Base-by-base conservation (phyloP, 2,113 vertebrate genomes). In the Pedetes capensis region DNA sequence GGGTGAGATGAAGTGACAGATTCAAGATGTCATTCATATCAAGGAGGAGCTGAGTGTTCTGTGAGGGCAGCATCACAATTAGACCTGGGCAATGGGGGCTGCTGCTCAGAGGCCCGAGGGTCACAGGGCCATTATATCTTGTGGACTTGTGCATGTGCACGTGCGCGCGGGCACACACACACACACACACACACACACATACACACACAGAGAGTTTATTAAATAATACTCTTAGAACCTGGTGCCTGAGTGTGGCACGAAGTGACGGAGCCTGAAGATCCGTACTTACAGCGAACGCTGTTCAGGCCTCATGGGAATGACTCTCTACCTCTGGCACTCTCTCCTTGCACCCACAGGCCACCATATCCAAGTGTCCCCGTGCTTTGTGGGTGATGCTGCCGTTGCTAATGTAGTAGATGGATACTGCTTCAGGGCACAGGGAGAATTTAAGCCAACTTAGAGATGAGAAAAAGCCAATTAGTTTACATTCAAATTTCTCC, bases 41-140 rank as follows among this genome's bases (percentile, higher is more conserved):
- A n/a, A 37, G 13, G 44, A 57, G 29, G 37, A 16, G 37, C 25
- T 93, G 66, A 16, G 5, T 0, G 1, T 32, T 3, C 0, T 8
- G 17, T 27, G 25, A 22, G 72, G 37, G 44, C 29, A 64, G 1
- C 5, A 3, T 12, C 9, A 6, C 34, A 44, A 3, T 49, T 55
- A 42, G 55, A 11, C 42, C 22, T 11, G 47, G 88, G 42, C 55
- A 3, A 6, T 3, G 9, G 20, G 14, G 55, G 18, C 16, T 53
- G 32, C 25, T 59, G 37, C 42, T 25, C 6, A 20, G 44, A 63
- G n/a, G 5, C 47, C 61, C 61, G 34, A 39, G 27, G 57, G 23
- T 84, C 55, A 27, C 63, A 11, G 49, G 37, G 4, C 53, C 49
- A 57, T 6, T 37, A 6, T 29, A 13, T n/a, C n/a, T n/a, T n/a